These are phyloP conservation scores for Baronia brevicornis DNA, from an alignment of 2,888 invertebrate species.

Conservation along the genomic window DNA sequence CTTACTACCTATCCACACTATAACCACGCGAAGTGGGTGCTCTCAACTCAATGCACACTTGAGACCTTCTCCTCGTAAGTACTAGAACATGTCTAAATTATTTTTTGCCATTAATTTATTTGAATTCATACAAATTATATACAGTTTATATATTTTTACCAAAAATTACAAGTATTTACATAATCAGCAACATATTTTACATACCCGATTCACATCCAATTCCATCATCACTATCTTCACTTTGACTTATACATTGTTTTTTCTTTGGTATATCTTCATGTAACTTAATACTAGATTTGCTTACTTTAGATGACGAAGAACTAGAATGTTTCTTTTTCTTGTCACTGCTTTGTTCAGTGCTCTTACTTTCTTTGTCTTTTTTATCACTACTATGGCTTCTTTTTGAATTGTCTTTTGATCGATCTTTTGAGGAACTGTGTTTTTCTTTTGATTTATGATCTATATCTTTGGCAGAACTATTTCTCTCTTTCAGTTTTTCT, in stretches of 20 bases:
- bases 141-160: no score
- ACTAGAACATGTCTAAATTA: no score
- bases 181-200: no score
- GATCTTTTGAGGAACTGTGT: conserved; percentile 37
- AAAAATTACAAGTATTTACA: no score
- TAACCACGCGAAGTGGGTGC: no score
- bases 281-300: conserved; percentile 46
- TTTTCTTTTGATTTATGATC: conserved; percentile 35
- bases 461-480: conserved; percentile 50
- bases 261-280: conserved; percentile 66
- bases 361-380: conserved; percentile 36
- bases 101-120: no score
- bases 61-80: no score
- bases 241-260: conserved; percentile 36
- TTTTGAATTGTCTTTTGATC: conserved; percentile 38
- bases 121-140: no score
- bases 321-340: conserved; percentile 51
- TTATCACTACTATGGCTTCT: conserved; percentile 32
- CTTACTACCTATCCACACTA: no score
- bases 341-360: conserved; percentile 35
- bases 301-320: conserved; percentile 47
- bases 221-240: conserved; percentile 72
- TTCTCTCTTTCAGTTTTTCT: conserved; percentile 51
- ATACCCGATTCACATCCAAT: conserved; percentile 82
- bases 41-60: no score